Evolutionary conservation across 2,888 invertebrate genomes (phyloP).

Genomic region (Adineta ricciae): DNA sequence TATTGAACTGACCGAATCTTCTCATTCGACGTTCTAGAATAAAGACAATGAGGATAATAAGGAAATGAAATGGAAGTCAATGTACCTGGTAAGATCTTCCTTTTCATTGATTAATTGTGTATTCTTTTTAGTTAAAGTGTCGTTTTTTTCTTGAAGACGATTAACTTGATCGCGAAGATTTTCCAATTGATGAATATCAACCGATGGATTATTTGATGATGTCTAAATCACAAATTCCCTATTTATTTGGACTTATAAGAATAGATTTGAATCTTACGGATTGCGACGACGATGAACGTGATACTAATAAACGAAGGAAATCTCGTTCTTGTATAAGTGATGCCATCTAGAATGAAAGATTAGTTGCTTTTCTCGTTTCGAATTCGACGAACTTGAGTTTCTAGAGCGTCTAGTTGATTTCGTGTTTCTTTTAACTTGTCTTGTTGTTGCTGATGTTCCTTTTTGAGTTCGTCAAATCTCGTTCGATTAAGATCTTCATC

Average conservation of each 20-base stretch:
- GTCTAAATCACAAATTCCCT: background rate
- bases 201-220: background rate
- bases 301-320: background rate
- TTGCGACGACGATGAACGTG: background rate
- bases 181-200: background rate
- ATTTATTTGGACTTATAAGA: too few species aligned
- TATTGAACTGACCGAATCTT: background rate
- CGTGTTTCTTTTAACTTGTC: background rate
- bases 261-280: background rate
- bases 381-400: background rate
- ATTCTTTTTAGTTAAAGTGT: background rate
- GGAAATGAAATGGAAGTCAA: too few species aligned
- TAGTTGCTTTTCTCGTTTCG: too few species aligned
- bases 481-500: slow-evolving; percentile 4
- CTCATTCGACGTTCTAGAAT: background rate
- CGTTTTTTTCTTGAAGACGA: background rate
- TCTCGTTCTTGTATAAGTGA: background rate
- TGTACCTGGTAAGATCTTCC: background rate
- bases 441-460: slow-evolving; percentile 1
- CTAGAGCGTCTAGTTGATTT: background rate
- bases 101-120: background rate
- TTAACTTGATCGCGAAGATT: background rate
- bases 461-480: background rate
- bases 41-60: too few species aligned
- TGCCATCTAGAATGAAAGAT: background rate